Evolutionary conservation across 2,888 invertebrate genomes (phyloP).

Genomic region (Cantharis rufa): DNA sequence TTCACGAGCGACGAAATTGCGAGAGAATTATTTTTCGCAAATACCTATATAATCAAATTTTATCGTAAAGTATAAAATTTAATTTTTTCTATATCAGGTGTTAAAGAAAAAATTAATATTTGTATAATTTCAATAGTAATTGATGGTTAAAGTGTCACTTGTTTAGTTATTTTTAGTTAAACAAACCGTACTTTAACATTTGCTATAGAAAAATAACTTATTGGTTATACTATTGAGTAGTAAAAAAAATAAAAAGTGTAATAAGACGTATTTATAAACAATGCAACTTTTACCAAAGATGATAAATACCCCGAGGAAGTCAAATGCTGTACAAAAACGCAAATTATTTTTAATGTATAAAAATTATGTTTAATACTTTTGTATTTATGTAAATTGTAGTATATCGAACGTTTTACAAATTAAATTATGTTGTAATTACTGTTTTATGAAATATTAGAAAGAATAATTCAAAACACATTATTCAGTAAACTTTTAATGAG

Average conservation of each 20-base stretch:
- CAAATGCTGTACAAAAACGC: neutral
- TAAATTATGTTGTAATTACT: neutral
- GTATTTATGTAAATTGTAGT: neutral
- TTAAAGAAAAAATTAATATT: too few relatives aligned
- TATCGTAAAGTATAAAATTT: too few relatives aligned
- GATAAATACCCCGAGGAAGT: neutral
- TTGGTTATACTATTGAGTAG: neutral
- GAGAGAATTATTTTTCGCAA: too few relatives aligned
- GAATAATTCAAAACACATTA: neutral
- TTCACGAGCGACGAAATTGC: too few relatives aligned
- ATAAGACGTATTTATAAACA: neutral
- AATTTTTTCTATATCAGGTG: too few relatives aligned
- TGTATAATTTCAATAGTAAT: too few relatives aligned
- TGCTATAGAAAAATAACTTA: too few relatives aligned
- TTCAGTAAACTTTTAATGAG: neutral
- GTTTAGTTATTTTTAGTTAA: too few relatives aligned
- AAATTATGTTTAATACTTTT: neutral
- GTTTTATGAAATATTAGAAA: neutral
- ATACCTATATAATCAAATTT: too few relatives aligned
- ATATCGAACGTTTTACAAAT: neutral
- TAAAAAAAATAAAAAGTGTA: neutral
- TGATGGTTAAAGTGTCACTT: too few relatives aligned
- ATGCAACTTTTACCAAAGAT: constrained; percentile 5
- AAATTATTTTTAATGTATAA: neutral
- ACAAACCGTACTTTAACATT: too few relatives aligned